Base-by-base conservation (phyloP, 2,113 vertebrate genomes). In the Grantiella picta region DNA sequence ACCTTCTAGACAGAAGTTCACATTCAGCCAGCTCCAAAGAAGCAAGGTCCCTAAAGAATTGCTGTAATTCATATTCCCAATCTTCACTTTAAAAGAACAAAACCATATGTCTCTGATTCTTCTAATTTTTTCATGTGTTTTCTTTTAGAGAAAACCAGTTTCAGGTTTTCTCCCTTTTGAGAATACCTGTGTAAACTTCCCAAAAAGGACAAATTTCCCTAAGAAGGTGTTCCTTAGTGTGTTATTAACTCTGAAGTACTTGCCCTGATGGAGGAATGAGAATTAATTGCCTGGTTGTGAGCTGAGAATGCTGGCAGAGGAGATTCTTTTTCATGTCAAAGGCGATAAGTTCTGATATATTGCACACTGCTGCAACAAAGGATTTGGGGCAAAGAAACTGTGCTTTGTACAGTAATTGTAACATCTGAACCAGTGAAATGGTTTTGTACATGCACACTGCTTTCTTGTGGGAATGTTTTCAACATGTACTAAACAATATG, bases 261-360 rank as follows among this genome's bases (percentile, higher is more conserved):
- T 87, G 36, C 21, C 15, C 18, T 82, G 70, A 15, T 95, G 86
- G 45, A 71, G 53, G 57, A 92, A 90, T 89, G 86, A 90, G 61
- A 77, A 95, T 96, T 79, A 82, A 94, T 72, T 89, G 86, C 23
- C 45, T 83, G 78, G 29, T 49, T 95, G 71, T 52, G 77, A 96
- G 72, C 73, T 64, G 91, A 68, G 75, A 93, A 64, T 79, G 86
- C 65, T 92, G 83, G 88, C 75, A 83, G 49, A 66, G 81, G 69
- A 93, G 94, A 72, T 79, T 57, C 85, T 94, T 94, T 96, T 89
- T 95, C 65, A 28, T 65, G 88, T 75, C 86, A 86, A 63, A 91
- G 78, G 80, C 0, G 16, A 54, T 91, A 91, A 94, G 56, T 68
- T 72, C n/a, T 93, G 89, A 92, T 92, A 29, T 64, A 95, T 78